Conservation (phyloP, 23 tunicate genomes). For the Styela plicata region DNA sequence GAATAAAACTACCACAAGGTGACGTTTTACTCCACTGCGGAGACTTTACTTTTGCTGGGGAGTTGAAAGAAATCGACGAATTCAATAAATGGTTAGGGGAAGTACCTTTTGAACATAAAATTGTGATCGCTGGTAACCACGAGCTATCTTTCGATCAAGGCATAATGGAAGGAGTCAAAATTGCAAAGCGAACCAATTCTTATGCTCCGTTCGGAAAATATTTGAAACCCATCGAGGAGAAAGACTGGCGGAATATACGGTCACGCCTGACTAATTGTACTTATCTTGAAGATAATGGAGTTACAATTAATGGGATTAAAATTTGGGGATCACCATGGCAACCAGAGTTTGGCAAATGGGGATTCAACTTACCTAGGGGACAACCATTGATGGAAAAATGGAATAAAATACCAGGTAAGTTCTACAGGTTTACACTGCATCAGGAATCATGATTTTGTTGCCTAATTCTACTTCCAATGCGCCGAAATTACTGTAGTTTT, state of each 20-base stretch:
- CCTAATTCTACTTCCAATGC: too few species aligned
- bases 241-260: constrained; percentile 32
- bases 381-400: constrained; percentile 57
- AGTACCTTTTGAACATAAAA: constrained; percentile 50
- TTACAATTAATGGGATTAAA: constrained; percentile 64
- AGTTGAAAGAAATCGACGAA: constrained; percentile 52
- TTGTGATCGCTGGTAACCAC: constrained; percentile 79
- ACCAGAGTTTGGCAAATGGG: constrained; percentile 78
- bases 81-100: constrained; percentile 74
- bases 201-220: background rate
- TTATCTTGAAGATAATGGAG: constrained; percentile 62
- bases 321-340: constrained; percentile 82
- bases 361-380: constrained; percentile 56
- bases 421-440: too few species aligned
- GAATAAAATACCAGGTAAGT: constrained; percentile 77
- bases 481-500: too few species aligned
- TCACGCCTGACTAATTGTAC: constrained; percentile 55
- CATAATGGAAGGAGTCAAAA: constrained; percentile 45
- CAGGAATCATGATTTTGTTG: too few species aligned
- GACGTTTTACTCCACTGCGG: constrained; percentile 86
- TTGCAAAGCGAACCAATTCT: background rate
- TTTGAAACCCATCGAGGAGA: constrained; percentile 26
- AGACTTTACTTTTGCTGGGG: constrained; percentile 74
- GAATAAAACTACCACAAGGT: constrained; percentile 35
- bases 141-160: constrained; percentile 74